A percentile compares a stretch with the other conserved stretches of the same genome.
phyloP scores from a whole-genome alignment of 2,888 invertebrate species.

The Drosophila meridionalis region DNA sequence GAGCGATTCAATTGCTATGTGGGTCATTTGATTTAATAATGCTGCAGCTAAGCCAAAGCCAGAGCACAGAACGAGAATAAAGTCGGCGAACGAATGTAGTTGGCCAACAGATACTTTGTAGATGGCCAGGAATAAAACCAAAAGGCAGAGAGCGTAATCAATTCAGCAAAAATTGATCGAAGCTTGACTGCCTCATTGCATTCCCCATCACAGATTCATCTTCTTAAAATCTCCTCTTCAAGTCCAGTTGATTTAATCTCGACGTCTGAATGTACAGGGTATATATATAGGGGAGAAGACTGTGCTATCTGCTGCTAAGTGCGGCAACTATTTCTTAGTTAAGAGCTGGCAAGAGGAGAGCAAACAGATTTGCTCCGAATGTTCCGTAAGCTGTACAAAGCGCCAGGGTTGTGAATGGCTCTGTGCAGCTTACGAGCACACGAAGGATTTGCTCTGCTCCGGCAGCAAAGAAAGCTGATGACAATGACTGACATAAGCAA shows the following conservation, averaged over 20 bases:
- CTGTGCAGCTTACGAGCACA: constrained; percentile 45
- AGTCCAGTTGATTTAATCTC: not conserved
- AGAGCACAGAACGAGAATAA: constrained; percentile 4
- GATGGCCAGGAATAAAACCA: not conserved
- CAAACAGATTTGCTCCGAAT: constrained; percentile 54
- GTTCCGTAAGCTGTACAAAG: constrained; percentile 66
- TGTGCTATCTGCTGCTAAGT: constrained; percentile 8
- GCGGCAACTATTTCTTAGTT: constrained; percentile 13
- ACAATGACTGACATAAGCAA: constrained; percentile 40
- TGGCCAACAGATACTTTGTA: constrained; percentile 1
- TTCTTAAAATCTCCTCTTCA: not conserved
- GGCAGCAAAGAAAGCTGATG: constrained; percentile 39
- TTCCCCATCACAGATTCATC: not conserved
- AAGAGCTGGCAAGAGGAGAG: constrained; percentile 2
- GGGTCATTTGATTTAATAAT: constrained; percentile 73
- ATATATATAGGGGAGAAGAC: not conserved
- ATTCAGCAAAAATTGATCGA: not conserved
- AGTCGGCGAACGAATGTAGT: not conserved
- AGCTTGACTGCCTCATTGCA: not conserved
- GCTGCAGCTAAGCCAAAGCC: constrained; percentile 39
- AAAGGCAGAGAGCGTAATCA: not conserved
- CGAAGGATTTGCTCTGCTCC: constrained; percentile 43
- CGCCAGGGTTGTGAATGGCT: constrained; percentile 41
- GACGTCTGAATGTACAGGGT: not conserved
- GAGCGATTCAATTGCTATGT: constrained; percentile 69